Evolutionary conservation across 2,888 invertebrate species (phyloP).

Genomic region (Tribolium freemani): DNA sequence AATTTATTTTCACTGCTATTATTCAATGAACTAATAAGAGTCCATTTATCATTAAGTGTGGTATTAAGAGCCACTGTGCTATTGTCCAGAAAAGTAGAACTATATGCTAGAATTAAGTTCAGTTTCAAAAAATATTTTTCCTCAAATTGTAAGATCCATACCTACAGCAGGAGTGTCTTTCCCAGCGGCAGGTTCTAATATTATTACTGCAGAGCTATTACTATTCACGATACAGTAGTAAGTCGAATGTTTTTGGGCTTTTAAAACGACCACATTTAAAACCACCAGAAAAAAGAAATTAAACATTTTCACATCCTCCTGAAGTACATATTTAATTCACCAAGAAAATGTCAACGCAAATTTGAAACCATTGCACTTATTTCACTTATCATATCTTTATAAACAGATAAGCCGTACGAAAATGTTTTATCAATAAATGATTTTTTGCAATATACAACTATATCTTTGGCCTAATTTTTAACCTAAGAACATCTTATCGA

Average conservation of each 20-base stretch:
- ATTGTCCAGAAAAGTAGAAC: too few species aligned
- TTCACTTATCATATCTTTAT: too few species aligned
- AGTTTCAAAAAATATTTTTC: not conserved
- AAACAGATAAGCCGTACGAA: too few species aligned
- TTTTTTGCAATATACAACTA: too few species aligned
- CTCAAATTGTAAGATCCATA: not conserved
- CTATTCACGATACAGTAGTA: not conserved
- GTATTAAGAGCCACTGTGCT: too few species aligned
- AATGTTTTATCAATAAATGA: too few species aligned
- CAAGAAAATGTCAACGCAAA: not conserved
- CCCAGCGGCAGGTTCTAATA: not conserved
- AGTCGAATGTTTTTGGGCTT: not conserved
- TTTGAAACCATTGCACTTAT: not conserved
- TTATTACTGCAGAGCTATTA: not conserved
- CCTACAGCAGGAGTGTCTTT: not conserved
- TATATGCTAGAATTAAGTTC: too few species aligned
- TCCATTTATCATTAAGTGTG: not conserved
- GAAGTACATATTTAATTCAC: not conserved
- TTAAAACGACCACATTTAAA: not conserved
- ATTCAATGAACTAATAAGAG: not conserved
- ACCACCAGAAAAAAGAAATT: not conserved
- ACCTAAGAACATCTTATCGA: too few species aligned
- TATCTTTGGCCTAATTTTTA: too few species aligned
- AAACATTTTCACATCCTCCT: not conserved
- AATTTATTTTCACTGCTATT: not conserved